Conservation (phyloP, 1,140 invertebrate genomes). For the Monomorium pharaonis region DNA sequence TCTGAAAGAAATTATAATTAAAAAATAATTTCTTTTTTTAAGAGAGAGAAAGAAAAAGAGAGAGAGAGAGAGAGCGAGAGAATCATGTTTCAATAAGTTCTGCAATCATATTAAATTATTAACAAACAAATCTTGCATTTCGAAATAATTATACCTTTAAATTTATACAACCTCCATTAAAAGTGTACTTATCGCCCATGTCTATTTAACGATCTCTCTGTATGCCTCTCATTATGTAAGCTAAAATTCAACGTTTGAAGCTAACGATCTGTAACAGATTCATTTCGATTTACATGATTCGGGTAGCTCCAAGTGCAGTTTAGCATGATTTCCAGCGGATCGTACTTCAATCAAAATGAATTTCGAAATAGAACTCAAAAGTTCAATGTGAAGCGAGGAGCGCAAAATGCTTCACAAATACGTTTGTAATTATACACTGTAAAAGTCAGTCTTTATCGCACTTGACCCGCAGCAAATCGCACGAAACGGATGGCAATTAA, state of each 20-base stretch:
- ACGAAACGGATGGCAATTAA: not conserved
- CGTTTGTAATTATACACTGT: not conserved
- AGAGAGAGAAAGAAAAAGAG: too few relatives aligned
- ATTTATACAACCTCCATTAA: not conserved
- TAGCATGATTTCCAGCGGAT: constrained; percentile 17
- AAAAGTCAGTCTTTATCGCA: not conserved
- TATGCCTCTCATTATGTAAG: not conserved
- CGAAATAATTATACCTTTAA: not conserved
- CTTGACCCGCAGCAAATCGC: not conserved
- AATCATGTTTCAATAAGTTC: not conserved
- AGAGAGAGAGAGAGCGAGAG: too few relatives aligned
- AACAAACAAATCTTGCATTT: not conserved
- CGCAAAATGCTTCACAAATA: not conserved
- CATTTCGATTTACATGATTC: constrained; percentile 24
- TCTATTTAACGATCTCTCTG: not conserved
- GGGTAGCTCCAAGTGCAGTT: constrained; percentile 14
- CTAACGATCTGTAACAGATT: constrained; percentile 39
- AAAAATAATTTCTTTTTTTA: not conserved
- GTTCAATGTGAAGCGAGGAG: not conserved
- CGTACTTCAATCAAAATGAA: constrained; percentile 21
- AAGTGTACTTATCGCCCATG: not conserved
- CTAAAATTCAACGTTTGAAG: constrained; percentile 7
- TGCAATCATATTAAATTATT: not conserved
- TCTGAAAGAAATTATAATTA: not conserved
- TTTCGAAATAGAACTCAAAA: constrained; percentile 8